Evolutionary conservation across 2,888 invertebrate species (phyloP).

Genomic region (Meta bourneti): DNA sequence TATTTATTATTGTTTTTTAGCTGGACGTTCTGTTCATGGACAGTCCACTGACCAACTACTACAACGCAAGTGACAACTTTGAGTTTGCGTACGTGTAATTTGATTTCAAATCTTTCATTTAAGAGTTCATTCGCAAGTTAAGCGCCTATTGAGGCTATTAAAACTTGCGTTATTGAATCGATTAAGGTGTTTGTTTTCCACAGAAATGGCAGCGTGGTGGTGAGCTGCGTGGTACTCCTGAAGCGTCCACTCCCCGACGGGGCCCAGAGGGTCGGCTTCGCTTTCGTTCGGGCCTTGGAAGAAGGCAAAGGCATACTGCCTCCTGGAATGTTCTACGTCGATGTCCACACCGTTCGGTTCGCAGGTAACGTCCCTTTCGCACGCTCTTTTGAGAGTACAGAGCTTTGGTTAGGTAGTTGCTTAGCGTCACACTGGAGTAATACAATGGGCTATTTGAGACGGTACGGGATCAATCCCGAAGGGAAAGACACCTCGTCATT

Average conservation of each 20-base stretch:
- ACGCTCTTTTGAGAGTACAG: neutral
- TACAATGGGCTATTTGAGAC: no score
- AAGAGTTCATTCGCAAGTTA: neutral
- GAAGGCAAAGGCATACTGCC: slow-evolving; percentile 73
- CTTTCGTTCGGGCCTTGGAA: slow-evolving; percentile 70
- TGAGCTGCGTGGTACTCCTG: slow-evolving; percentile 51
- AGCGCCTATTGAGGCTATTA: no score
- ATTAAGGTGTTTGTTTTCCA: neutral
- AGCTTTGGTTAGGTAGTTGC: neutral
- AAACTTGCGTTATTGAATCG: neutral
- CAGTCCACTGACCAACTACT: slow-evolving; percentile 72
- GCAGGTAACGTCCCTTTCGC: slow-evolving; percentile 41
- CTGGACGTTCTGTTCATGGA: slow-evolving; percentile 76
- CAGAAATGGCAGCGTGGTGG: slow-evolving; percentile 73
- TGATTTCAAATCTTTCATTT: neutral
- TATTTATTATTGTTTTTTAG: neutral
- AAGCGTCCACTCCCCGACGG: slow-evolving; percentile 61
- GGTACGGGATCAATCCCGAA: no score
- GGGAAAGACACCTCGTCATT: no score
- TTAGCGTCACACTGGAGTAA: no score
- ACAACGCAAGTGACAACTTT: slow-evolving; percentile 71
- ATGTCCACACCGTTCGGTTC: slow-evolving; percentile 74
- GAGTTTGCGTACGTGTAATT: slow-evolving; percentile 66
- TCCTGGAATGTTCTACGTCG: slow-evolving; percentile 71
- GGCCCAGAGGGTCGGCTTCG: slow-evolving; percentile 69